Percentiles rank a stretch among this genome's conserved stretches.
Evolutionary conservation across 2,888 invertebrate species (phyloP).

Genomic region (Ochropacha duplaris): DNA sequence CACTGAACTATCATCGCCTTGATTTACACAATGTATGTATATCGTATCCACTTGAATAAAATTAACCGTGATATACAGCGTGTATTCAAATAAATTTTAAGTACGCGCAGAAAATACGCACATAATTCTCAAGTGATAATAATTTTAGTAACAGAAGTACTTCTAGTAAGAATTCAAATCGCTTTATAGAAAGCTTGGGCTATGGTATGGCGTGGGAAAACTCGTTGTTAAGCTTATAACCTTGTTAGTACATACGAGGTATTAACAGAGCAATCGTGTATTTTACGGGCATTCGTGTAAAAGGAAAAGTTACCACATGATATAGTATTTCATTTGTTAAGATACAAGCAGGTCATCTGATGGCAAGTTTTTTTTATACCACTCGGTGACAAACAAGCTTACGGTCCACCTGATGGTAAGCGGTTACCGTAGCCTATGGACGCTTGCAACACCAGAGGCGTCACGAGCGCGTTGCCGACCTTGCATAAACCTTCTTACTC

Average conservation of each 20-base stretch:
- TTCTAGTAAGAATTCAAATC: conserved; percentile 11
- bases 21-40: background rate
- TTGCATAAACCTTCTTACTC: no score
- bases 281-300: background rate
- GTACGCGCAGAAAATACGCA: background rate
- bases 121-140: no score
- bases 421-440: no score
- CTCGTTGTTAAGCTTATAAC: conserved; percentile 34
- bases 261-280: background rate
- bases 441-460: no score
- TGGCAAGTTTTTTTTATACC: no score
- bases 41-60: background rate
- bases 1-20: no score
- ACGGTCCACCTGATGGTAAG: no score
- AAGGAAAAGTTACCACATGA: background rate
- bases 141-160: background rate
- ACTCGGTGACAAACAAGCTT: no score
- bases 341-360: no score
- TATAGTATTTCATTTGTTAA: background rate
- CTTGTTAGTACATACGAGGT: conserved; percentile 24
- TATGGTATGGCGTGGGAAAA: conserved; percentile 43
- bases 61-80: background rate
- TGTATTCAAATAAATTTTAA: background rate
- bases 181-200: conserved; percentile 28
- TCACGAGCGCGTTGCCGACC: no score